Evolutionary conservation across 1,140 invertebrate genomes (phyloP).

Genomic region (Prorops nasuta): DNA sequence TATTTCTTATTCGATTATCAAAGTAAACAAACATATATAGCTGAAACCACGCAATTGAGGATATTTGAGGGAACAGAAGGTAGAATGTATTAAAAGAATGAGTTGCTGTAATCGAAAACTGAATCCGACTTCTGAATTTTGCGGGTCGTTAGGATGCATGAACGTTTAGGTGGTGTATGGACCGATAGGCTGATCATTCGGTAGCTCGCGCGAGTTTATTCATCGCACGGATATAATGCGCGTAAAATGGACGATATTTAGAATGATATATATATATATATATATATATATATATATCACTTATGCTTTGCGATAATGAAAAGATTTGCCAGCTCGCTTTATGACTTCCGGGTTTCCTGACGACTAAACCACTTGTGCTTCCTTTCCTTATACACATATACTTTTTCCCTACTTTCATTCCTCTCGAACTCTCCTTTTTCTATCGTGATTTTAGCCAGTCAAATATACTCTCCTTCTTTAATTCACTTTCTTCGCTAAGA

Average conservation of each 20-base stretch:
- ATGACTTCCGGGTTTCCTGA: constrained; percentile 47
- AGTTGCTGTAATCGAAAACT: too few relatives aligned
- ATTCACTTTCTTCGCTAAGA: not conserved
- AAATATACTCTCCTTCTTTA: too few relatives aligned
- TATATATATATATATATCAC: constrained; percentile 58
- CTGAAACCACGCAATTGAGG: too few relatives aligned
- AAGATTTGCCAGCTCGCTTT: constrained; percentile 54
- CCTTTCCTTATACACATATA: not conserved
- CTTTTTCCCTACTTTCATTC: not conserved
- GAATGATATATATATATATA: too few relatives aligned
- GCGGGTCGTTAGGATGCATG: too few relatives aligned
- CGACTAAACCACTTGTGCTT: constrained; percentile 18
- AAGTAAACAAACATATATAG: too few relatives aligned
- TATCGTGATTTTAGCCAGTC: too few relatives aligned
- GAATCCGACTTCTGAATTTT: too few relatives aligned
- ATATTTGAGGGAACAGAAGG: too few relatives aligned
- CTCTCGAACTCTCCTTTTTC: not conserved
- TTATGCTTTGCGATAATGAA: constrained; percentile 54
- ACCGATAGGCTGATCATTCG: too few relatives aligned
- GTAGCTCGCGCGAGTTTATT: constrained; percentile 31
- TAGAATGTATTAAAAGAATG: too few relatives aligned
- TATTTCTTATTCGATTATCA: too few relatives aligned
- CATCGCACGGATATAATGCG: constrained; percentile 47
- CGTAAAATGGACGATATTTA: constrained; percentile 43
- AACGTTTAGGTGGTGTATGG: constrained; percentile 13